Evolutionary conservation across 2,113 vertebrate species (phyloP).

Genomic region (Rana temporaria): DNA sequence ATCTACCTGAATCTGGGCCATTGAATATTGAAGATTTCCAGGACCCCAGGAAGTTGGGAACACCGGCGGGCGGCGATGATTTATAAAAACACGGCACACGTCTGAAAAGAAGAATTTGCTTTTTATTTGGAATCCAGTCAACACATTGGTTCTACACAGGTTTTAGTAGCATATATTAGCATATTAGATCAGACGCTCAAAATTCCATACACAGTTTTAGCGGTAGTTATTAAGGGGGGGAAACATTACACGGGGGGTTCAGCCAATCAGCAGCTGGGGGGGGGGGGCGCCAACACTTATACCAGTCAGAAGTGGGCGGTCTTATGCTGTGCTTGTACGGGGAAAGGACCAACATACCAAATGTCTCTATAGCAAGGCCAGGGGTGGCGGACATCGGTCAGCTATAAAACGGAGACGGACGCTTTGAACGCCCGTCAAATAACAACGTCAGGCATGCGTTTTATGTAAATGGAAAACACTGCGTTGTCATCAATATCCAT

Average conservation of each 20-base stretch:
- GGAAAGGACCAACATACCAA: neutral
- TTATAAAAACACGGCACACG: constrained; percentile 25
- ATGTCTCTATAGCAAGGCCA: neutral
- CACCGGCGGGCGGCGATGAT: too few relatives aligned
- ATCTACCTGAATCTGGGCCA: too few relatives aligned
- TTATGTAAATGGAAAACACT: neutral
- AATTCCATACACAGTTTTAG: constrained; percentile 39
- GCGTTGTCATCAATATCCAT: neutral
- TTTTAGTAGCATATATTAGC: constrained; percentile 56
- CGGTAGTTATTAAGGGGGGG: constrained; percentile 5
- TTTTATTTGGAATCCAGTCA: constrained; percentile 50
- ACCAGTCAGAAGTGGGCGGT: constrained; percentile 26
- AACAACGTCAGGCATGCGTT: neutral
- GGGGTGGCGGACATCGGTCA: neutral
- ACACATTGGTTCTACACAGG: constrained; percentile 38
- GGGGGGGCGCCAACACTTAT: constrained; percentile 13
- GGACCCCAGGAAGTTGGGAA: too few relatives aligned
- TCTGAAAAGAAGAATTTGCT: constrained; percentile 26
- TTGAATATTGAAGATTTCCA: too few relatives aligned
- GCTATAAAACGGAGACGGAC: neutral
- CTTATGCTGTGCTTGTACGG: neutral
- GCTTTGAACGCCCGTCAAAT: neutral
- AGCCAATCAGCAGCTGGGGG: constrained; percentile 46
- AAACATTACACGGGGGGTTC: constrained; percentile 22
- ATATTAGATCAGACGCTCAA: constrained; percentile 39